phyloP scores from a whole-genome alignment of 2,113 vertebrate genomes.

The Scolopax mira region DNA sequence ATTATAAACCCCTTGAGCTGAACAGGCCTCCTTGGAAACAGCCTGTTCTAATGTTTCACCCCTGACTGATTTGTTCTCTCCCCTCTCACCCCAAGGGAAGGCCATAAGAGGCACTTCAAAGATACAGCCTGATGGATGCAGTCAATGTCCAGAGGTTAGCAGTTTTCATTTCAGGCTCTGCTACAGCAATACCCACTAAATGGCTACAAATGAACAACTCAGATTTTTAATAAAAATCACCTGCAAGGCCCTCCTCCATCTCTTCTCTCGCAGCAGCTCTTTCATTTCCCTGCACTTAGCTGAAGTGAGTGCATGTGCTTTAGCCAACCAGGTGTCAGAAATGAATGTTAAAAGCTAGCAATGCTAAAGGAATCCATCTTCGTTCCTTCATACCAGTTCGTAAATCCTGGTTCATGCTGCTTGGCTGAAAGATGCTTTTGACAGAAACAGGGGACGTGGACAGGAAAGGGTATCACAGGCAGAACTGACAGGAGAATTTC shows the following conservation, averaged over 20 bases:
- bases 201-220: not conserved
- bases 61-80: not conserved
- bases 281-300: not conserved
- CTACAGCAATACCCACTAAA: not conserved
- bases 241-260: not conserved
- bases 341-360: not conserved
- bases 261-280: not conserved
- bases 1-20: not conserved
- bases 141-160: not conserved
- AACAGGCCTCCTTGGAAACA: not conserved
- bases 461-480: not conserved
- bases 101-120: not conserved
- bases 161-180: not conserved
- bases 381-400: not conserved
- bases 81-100: not conserved
- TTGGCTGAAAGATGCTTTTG: not conserved
- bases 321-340: not conserved
- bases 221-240: not conserved
- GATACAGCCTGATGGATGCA: not conserved
- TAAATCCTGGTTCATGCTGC: not conserved
- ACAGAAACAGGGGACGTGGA: not conserved
- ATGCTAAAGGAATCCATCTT: not conserved
- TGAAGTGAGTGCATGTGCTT: not conserved
- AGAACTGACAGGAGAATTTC: conserved; percentile 12
- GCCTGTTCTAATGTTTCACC: not conserved